phyloP scores from a whole-genome alignment of 1,140 invertebrate genomes.

The Gyrodactylus salaris region DNA sequence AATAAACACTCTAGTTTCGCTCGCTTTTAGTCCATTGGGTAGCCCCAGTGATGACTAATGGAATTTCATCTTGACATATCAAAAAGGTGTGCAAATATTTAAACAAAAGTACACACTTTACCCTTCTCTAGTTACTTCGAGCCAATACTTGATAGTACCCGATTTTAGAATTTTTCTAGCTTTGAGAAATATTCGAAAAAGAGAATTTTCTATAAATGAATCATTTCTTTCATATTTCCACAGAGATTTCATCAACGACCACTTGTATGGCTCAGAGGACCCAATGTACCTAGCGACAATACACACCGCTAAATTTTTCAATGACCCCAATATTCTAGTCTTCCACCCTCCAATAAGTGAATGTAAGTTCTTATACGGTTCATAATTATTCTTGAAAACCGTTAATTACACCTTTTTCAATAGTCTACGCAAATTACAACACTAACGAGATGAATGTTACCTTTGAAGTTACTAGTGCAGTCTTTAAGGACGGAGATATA shows the following conservation, averaged over 20 bases:
- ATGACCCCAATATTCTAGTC: neutral
- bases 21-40: too few relatives aligned
- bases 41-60: too few relatives aligned
- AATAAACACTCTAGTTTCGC: too few relatives aligned
- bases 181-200: too few relatives aligned
- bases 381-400: neutral
- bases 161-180: too few relatives aligned
- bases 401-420: neutral
- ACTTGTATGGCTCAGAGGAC: neutral
- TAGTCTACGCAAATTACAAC: neutral
- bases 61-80: too few relatives aligned
- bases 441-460: neutral
- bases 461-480: neutral
- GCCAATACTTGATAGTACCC: too few relatives aligned
- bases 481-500: neutral
- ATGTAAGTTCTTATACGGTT: neutral
- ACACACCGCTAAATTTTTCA: neutral
- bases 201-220: too few relatives aligned
- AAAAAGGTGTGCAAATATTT: too few relatives aligned
- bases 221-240: too few relatives aligned
- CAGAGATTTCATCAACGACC: neutral
- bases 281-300: neutral
- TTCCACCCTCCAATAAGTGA: neutral
- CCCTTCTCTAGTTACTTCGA: too few relatives aligned
- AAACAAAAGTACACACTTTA: too few relatives aligned